These are phyloP conservation scores for Anthrax anthrax DNA, from an alignment of 2,888 invertebrate genomes.

Conservation along the genomic window DNA sequence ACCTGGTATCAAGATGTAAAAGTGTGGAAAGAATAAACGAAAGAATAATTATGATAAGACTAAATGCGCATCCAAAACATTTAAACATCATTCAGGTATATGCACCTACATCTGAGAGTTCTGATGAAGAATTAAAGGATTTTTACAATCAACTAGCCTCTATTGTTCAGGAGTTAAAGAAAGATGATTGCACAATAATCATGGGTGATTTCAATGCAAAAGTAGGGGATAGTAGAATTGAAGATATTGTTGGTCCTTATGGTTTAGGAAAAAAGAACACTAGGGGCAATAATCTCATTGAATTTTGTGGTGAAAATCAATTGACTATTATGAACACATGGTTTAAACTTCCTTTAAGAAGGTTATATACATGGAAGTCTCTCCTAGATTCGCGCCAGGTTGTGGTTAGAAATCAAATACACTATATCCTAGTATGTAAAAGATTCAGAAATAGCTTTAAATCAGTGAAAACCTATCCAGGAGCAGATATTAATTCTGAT, in stretches of 20 bases:
- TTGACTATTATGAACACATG: background rate
- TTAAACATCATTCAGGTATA: constrained; percentile 3
- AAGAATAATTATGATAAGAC: too few species aligned
- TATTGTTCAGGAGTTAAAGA: too few species aligned
- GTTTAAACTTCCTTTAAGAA: background rate
- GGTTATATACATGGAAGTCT: background rate
- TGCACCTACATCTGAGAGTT: background rate
- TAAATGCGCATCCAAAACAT: background rate
- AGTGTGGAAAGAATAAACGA: too few species aligned
- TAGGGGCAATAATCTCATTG: background rate
- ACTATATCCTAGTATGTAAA: background rate
- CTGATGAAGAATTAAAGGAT: background rate
- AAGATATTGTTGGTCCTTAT: background rate
- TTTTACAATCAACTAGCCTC: background rate
- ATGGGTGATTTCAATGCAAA: constrained; percentile 1
- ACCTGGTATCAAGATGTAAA: too few species aligned
- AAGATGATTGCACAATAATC: too few species aligned
- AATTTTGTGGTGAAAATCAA: background rate
- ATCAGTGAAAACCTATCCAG: background rate
- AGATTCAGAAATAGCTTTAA: constrained; percentile 1
- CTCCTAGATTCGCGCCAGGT: background rate
- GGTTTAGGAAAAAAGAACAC: background rate
- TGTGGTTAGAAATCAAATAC: constrained; percentile 2
- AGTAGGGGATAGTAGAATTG: background rate
- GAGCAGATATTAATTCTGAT: constrained; percentile 2